These are phyloP conservation scores for Heliopora coerulea DNA, from an alignment of 92 coral and sea anemone genomes.

Conservation along the genomic window DNA sequence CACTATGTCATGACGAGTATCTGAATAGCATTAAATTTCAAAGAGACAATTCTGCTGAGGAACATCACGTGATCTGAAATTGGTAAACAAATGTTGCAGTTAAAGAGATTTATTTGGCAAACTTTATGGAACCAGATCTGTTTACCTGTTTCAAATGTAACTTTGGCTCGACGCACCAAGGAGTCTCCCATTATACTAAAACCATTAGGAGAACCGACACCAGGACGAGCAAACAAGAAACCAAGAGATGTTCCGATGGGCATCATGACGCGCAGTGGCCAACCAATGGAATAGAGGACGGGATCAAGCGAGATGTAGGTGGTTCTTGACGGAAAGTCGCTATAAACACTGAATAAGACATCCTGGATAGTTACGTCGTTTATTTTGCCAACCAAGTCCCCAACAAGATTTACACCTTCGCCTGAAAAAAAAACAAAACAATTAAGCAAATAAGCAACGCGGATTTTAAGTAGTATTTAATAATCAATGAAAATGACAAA, in stretches of 20 bases:
- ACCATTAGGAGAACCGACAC: conserved; percentile 58
- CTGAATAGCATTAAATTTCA: no score
- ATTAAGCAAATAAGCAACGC: no score
- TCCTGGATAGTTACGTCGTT: conserved; percentile 47
- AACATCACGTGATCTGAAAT: no score
- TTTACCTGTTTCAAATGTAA: conserved; percentile 63
- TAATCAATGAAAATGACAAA: no score
- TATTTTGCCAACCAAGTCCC: conserved; percentile 63
- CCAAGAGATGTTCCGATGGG: conserved; percentile 68
- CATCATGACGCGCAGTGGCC: conserved; percentile 56
- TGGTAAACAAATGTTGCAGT: no score
- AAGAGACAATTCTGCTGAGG: no score
- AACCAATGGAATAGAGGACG: conserved; percentile 62
- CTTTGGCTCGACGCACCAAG: conserved; percentile 66
- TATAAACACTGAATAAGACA: conserved; percentile 57
- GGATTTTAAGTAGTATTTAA: no score
- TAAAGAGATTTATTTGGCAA: no score
- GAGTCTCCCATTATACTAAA: conserved; percentile 59
- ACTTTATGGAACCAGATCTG: no score
- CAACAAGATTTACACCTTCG: conserved; percentile 62
- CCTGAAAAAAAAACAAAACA: conserved; percentile 48
- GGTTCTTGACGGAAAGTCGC: conserved; percentile 50
- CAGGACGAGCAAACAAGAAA: conserved; percentile 65
- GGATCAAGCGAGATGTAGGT: conserved; percentile 61
- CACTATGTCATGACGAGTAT: no score